Conservation (phyloP, 2,113 vertebrate genomes). For the Tapirus terrestris region DNA sequence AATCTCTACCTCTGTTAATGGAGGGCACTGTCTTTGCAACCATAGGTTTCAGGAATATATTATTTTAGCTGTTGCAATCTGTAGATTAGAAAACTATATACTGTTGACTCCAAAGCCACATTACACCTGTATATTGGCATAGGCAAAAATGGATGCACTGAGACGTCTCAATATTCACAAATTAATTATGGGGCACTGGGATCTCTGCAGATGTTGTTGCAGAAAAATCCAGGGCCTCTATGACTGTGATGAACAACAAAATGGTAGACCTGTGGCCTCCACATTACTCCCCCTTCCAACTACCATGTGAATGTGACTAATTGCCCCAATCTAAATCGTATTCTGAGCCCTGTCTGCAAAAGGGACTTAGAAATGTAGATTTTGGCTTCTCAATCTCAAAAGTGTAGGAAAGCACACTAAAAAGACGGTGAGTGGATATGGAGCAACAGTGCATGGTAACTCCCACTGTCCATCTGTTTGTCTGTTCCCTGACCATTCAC, state of each 20-base stretch:
- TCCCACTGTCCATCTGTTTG: background rate
- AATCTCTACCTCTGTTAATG: background rate
- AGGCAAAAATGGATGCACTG: background rate
- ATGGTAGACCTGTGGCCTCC: background rate
- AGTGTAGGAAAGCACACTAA: background rate
- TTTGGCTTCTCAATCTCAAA: background rate
- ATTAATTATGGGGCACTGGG: background rate
- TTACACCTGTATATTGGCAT: background rate
- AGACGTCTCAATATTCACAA: background rate
- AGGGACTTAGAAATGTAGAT: background rate
- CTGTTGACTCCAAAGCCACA: background rate
- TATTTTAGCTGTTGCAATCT: background rate
- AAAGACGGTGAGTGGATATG: background rate
- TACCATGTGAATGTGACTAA: background rate
- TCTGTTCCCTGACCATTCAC: background rate
- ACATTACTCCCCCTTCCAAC: background rate
- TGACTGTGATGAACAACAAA: background rate
- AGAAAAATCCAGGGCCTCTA: background rate
- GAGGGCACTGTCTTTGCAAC: background rate
- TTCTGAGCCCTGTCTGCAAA: background rate
- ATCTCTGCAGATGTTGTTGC: background rate
- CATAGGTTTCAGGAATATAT: background rate
- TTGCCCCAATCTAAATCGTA: background rate
- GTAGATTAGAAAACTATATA: background rate
- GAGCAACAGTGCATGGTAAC: background rate